Percentiles rank a stretch among this genome's conserved stretches.
Evolutionary conservation across 92 coral and sea anemone species (phyloP).

Genomic region (Nematostella vectensis): DNA sequence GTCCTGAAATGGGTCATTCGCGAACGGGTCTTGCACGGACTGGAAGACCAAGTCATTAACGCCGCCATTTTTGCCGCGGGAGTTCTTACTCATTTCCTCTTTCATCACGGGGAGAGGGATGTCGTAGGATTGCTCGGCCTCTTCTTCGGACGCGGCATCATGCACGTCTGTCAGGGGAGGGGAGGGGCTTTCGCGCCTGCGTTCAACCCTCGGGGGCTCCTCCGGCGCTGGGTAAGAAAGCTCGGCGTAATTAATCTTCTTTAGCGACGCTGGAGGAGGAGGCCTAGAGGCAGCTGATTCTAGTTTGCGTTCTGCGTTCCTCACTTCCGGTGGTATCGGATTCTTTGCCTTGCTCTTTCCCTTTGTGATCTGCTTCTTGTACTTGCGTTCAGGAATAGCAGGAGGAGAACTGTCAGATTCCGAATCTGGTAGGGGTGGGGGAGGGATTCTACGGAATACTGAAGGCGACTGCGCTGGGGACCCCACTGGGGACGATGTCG

Average conservation of each 20-base stretch:
- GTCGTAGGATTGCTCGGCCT: constrained; percentile 48
- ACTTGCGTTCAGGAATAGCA: constrained; percentile 80
- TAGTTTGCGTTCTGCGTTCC: constrained; percentile 21
- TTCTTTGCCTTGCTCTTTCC: constrained; percentile 20
- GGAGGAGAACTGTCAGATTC: constrained; percentile 78
- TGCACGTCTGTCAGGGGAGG: not conserved
- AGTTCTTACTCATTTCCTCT: constrained; percentile 12
- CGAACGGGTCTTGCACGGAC: constrained; percentile 68
- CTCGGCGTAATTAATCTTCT: constrained; percentile 72
- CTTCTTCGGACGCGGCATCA: constrained; percentile 25
- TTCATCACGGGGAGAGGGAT: constrained; percentile 60
- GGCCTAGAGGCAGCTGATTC: constrained; percentile 18
- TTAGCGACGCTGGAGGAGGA: not conserved
- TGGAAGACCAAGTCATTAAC: constrained; percentile 23
- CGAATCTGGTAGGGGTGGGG: constrained; percentile 57
- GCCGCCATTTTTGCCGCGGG: constrained; percentile 20
- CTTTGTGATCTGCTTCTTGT: constrained; percentile 32
- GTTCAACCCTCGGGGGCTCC: constrained; percentile 14
- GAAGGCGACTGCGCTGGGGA: constrained; percentile 65
- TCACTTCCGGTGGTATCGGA: constrained; percentile 10
- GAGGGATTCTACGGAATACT: constrained; percentile 58
- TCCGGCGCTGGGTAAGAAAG: constrained; percentile 61
- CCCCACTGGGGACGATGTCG: constrained; percentile 65
- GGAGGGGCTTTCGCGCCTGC: not conserved
- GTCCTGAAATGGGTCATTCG: constrained; percentile 64